Base-by-base conservation (phyloP, 2,888 invertebrate genomes). In the Gasteruption jaculator region DNA sequence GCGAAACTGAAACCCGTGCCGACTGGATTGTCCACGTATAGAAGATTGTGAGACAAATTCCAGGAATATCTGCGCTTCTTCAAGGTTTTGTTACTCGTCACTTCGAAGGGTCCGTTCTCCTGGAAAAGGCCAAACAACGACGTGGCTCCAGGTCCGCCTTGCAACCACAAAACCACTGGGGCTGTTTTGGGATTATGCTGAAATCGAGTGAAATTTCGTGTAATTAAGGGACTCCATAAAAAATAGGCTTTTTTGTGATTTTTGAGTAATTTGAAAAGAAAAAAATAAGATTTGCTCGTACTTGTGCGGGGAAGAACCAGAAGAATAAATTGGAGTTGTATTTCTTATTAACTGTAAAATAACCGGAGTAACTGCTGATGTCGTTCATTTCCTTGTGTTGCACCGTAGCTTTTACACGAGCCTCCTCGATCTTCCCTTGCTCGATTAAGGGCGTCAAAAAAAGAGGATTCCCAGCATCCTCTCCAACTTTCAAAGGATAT, bases 1-100 rank as follows among this genome's bases (percentile, higher is more conserved):
- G 93, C 91, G 60, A 91, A 93, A 71, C 93, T 93, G 64, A 85
- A 95, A 0, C 94, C 94, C 2, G 91, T 86, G 2, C 92, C 91
- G 1, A 90, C 94, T 0, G 94, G 94, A 69, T 91, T 94, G 67
- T 95, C 94, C 41, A 95, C 86, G 65, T 89, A 95, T 39, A 95
- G 78, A 27, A 94, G 71, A 54, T 85, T 83, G 65, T 89, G 88
- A 7, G 80, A 81, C 26, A 78, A 71, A 40, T 82, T 84, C 94
- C 94, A 95, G 6, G 85, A 80, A 55, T 83, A 85, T 54, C 85
- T 79, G 26, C 90, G 77, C 48, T 79, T 72, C 49, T 75, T 73
- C 36, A 85, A 67, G 55, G 65, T 68, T 63, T 73, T 61, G 27
- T 69, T 69, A 5, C 53, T 52, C 34, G 76, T 76, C 1, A 85